phyloP scores from a whole-genome alignment of 2,888 invertebrate species.

The Ctenicera cuprea region DNA sequence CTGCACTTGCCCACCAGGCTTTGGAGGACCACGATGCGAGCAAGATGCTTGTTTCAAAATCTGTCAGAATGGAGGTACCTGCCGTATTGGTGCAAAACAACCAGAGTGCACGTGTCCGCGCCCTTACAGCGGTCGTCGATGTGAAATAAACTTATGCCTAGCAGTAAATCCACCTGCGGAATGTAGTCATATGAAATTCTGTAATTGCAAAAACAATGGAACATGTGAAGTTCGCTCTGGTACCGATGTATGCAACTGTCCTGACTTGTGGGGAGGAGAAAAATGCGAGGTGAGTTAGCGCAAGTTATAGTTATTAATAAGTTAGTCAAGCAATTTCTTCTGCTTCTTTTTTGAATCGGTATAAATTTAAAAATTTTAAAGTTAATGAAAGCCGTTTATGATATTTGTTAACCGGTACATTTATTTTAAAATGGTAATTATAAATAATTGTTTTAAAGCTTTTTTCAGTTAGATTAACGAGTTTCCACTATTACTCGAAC shows the following conservation, averaged over 20 bases:
- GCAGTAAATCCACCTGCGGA: constrained; percentile 64
- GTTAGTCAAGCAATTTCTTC: neutral
- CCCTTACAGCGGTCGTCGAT: constrained; percentile 72
- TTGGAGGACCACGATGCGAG: constrained; percentile 78
- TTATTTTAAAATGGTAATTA: no score
- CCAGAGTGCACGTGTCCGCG: constrained; percentile 72
- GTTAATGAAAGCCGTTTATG: no score
- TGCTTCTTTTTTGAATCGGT: no score
- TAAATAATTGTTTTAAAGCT: no score
- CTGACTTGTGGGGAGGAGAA: constrained; percentile 75
- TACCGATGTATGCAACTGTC: constrained; percentile 75
- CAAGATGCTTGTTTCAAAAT: constrained; percentile 75
- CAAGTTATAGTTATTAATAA: constrained; percentile 3
- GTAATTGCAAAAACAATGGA: constrained; percentile 63
- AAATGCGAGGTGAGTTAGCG: constrained; percentile 73
- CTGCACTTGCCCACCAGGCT: constrained; percentile 72
- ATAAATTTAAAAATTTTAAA: no score
- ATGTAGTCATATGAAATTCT: constrained; percentile 44
- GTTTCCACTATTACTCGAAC: no score
- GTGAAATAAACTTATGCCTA: constrained; percentile 75
- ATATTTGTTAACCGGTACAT: no score
- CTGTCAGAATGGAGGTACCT: constrained; percentile 78
- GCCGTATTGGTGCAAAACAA: constrained; percentile 68
- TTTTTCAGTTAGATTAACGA: no score
- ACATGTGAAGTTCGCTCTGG: constrained; percentile 69